Evolutionary conservation across 2,888 invertebrate species (phyloP), one percentile per base, ranked within the genome.

Genomic region (Troilus luridus): DNA sequence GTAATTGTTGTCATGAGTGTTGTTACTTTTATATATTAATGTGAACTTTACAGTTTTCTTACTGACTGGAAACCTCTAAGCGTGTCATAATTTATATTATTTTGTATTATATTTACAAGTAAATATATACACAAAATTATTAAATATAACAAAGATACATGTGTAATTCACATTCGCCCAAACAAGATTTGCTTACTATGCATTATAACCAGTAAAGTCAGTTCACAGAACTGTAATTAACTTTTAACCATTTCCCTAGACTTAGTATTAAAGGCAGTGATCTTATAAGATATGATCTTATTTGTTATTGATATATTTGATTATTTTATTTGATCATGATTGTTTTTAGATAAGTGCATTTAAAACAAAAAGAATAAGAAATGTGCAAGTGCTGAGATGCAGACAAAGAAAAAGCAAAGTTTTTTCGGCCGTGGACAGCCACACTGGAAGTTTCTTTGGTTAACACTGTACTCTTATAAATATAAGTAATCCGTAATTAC

Each of bases 401-500:
- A 77, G 56, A 58, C 56, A 59, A 58, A 90, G 90, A 77, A 77
- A 59, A 90, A 90, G 90, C 90, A 90, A 90, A 90, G 90, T 77
- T 58, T 64, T 89, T 90, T 90, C 54, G 72, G 90, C 72, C 90
- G 6, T 58, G 14, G 72, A 41, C 41, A 62, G 67, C 90, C 72
- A 56, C 56, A 59, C 72, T 41, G 90, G 67, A 90, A 54, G 90
- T 77, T 77, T 90, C 90, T 90, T 90, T 90, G 90, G 90, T 90
- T 77, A 90, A 72, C 90, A 90, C 90, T 90, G 90, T 90, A 90
- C 72, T 90, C 90, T 77, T 90, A 85, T 85, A 54, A 54, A 85
- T 54, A 81, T 85, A 85, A 85, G 56, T 56, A 56, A 85, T 85
- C 54, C 11, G 56, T 56, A n/a, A 85, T n/a, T 85, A 12, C 56